Evolutionary conservation across 2,888 invertebrate species (phyloP).

Genomic region (Sinohyriopsis cumingii): DNA sequence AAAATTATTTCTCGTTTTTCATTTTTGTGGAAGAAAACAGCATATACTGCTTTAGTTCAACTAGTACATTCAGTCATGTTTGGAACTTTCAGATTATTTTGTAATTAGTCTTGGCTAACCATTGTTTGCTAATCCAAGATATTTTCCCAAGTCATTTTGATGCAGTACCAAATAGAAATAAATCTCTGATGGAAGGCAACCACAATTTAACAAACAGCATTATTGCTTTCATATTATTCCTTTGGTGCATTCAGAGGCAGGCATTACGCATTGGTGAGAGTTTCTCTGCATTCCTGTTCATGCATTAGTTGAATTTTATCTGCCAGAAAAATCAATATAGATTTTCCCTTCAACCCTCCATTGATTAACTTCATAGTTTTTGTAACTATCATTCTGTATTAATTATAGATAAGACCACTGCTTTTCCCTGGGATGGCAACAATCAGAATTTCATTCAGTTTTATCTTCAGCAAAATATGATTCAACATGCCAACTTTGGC

Average conservation of each 20-base stretch:
- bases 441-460: conserved; percentile 28
- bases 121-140: no score
- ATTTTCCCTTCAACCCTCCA: conserved; percentile 29
- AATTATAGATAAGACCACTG: conserved; percentile 43
- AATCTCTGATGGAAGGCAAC: conserved; percentile 10
- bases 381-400: conserved; percentile 43
- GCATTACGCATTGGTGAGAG: conserved; percentile 23
- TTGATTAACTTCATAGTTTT: conserved; percentile 42
- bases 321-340: conserved; percentile 36
- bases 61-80: no score
- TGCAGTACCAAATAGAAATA: no score
- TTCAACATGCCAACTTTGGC: no score
- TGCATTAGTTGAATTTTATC: conserved; percentile 38
- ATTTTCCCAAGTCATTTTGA: no score
- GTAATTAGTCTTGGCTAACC: no score
- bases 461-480: conserved; percentile 27
- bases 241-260: conserved; percentile 26
- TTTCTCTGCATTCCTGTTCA: conserved; percentile 26
- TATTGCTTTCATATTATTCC: conserved; percentile 34
- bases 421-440: conserved; percentile 37
- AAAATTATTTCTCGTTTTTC: no score
- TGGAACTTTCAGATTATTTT: no score
- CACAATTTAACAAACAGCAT: conserved; percentile 38
- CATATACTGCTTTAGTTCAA: no score
- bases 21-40: no score